phyloP scores from a whole-genome alignment of 2,797 vertebrate species.

The Sarcophilus harrisii region DNA sequence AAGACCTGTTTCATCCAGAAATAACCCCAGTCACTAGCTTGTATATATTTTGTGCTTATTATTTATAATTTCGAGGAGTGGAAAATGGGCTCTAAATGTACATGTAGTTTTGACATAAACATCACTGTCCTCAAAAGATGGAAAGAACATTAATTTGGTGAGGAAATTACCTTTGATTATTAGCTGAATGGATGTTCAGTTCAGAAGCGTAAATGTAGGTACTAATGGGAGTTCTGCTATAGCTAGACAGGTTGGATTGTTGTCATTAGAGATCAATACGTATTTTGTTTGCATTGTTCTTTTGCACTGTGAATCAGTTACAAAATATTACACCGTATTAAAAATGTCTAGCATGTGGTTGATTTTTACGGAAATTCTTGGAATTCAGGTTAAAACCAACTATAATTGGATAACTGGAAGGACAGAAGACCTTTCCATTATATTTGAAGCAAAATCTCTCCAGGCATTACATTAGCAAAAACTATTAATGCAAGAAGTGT shows the following conservation, averaged over 20 bases:
- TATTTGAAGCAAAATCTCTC: slow-evolving; percentile 7
- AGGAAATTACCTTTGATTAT: slow-evolving; percentile 54
- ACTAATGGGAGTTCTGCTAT: slow-evolving; percentile 33
- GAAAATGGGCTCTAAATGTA: slow-evolving; percentile 31
- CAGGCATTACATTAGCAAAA: background rate
- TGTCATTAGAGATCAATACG: slow-evolving; percentile 20
- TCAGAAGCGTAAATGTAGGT: slow-evolving; percentile 10
- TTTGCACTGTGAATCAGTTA: background rate
- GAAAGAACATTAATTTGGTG: slow-evolving; percentile 45
- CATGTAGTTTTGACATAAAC: slow-evolving; percentile 41
- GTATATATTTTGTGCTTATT: slow-evolving; percentile 37
- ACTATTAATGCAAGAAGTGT: background rate
- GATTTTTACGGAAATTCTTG: slow-evolving; percentile 30
- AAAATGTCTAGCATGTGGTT: background rate
- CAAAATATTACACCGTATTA: slow-evolving; percentile 21
- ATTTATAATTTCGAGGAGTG: slow-evolving; percentile 55
- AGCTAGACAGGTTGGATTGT: slow-evolving; percentile 25
- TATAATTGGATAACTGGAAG: background rate
- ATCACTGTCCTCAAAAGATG: slow-evolving; percentile 37
- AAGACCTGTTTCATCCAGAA: slow-evolving; percentile 45
- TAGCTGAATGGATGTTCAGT: slow-evolving; percentile 36
- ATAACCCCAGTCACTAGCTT: slow-evolving; percentile 17
- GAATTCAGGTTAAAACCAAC: slow-evolving; percentile 9
- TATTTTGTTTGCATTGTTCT: slow-evolving; percentile 10
- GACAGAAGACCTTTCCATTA: background rate